Base-by-base conservation (phyloP, 2,113 vertebrate genomes). In the Anas platyrhynchos region DNA sequence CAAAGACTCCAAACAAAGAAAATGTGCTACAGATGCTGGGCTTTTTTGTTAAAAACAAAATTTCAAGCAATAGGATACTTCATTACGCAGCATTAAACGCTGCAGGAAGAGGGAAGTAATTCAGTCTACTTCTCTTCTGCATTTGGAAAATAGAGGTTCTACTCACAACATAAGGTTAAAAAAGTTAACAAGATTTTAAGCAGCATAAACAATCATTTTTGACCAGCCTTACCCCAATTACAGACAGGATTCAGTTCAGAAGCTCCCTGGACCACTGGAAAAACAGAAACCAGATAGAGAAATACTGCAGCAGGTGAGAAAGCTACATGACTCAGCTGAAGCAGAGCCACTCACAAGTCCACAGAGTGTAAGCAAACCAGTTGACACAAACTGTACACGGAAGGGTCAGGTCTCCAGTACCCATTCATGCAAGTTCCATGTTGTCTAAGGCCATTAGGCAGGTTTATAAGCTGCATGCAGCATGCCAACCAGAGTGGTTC, bases 401-500 rank as follows among this genome's bases (percentile, higher is more conserved):
- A 43, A 62, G 69, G 55, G 76, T 55, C 63, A 88, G 54, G 80
- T 86, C 91, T 86, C 74, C 55, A 27, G 55, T 23, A 83, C 59
- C 93, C 83, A 55, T 81, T 78, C 25, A 34, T 18, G 86, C 73
- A 59, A 86, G 88, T 38, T 46, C 86, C 71, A 16, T 0, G 16
- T 1, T 88, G 79, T 67, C 72, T 23, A 65, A 86, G 83, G 83
- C 0, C 0, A 1, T 6, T 11, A 0, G 3, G 76, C 84, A 80
- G 48, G 46, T 75, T 83, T 41, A 38, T 0, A 2, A 87, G 52
- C 11, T 1, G 11, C 29, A 1, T 2, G 32, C 58, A 43, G 46
- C 9, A 1, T 2, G 8, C 29, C 1, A 0, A 36, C 65, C 5
- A n/a, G 50, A 86, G 65, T 0, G 0, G 48, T 41, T 25, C 88